A percentile compares a stretch with the other conserved stretches of the same genome.
These are phyloP conservation scores for Zaprionus africanus DNA, from an alignment of 1,140 invertebrate genomes.

Conservation along the genomic window DNA sequence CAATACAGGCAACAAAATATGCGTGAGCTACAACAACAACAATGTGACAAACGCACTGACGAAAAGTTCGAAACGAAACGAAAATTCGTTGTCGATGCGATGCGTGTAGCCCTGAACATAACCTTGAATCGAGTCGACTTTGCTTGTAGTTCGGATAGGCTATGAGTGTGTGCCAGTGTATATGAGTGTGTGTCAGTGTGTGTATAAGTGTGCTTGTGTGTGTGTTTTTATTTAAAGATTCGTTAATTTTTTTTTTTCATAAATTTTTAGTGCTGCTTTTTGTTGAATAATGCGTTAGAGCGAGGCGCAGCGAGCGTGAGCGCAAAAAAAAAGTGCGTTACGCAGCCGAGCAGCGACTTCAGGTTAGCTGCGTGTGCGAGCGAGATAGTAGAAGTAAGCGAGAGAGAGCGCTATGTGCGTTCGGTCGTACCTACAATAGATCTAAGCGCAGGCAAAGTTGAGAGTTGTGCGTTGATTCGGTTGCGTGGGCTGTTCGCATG, in stretches of 20 bases:
- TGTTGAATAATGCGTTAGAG: conserved; percentile 70
- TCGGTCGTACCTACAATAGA: conserved; percentile 14
- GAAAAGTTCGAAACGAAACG: conserved; percentile 46
- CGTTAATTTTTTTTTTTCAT: conserved; percentile 72
- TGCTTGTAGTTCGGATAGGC: conserved; percentile 34
- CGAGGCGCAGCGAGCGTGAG: conserved; percentile 48
- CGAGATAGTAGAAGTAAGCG: background rate
- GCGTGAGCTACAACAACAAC: conserved; percentile 48
- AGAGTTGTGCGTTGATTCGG: conserved; percentile 53
- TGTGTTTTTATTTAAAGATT: conserved; percentile 78
- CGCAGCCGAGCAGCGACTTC: conserved; percentile 58
- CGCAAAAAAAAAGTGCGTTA: conserved; percentile 69
- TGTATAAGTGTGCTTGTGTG: conserved; percentile 10
- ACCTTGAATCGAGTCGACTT: conserved; percentile 73
- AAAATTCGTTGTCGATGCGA: conserved; percentile 78
- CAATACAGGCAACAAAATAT: conserved; percentile 48
- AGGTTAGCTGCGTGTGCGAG: conserved; percentile 7
- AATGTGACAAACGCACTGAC: conserved; percentile 70
- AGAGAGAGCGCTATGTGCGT: conserved; percentile 1
- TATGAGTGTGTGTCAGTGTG: background rate
- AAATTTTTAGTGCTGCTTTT: conserved; percentile 44
- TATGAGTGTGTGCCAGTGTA: background rate
- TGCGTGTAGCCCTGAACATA: conserved; percentile 83
- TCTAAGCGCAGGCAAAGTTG: conserved; percentile 60
- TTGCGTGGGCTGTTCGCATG: conserved; percentile 12